These are phyloP conservation scores for chimpanzee (Pan troglodytes) DNA, from an alignment of 2,113 vertebrate species.

Conservation along the genomic window DNA sequence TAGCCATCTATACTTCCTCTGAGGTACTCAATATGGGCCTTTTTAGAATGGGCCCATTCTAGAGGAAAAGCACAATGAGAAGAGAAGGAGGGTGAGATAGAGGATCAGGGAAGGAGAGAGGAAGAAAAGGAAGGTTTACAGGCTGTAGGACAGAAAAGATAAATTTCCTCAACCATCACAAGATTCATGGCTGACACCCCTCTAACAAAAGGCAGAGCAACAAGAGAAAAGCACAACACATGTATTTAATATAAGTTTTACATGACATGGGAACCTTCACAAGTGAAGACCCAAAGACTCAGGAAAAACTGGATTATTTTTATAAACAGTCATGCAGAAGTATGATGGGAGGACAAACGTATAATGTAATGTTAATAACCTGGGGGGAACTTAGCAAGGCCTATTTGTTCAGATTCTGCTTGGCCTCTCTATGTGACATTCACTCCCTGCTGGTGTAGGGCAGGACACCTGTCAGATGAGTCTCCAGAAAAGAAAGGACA, in stretches of 20 bases:
- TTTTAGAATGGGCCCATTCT: neutral
- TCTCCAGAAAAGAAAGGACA: neutral
- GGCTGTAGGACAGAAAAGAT: neutral
- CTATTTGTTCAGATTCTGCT: neutral
- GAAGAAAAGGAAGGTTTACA: neutral
- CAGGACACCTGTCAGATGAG: neutral
- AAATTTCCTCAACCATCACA: neutral
- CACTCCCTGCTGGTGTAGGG: neutral
- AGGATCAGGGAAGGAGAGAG: neutral
- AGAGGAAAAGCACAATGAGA: neutral
- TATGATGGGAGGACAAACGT: neutral
- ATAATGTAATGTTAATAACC: accelerated
- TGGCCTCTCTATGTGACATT: neutral
- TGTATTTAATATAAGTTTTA: neutral
- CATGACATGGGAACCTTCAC: neutral
- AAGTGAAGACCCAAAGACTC: neutral
- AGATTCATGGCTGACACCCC: neutral
- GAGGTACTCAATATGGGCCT: neutral
- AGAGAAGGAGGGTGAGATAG: neutral
- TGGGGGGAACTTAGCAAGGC: neutral
- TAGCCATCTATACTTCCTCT: neutral
- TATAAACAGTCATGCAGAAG: neutral
- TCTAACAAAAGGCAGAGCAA: neutral
- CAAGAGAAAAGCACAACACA: neutral
- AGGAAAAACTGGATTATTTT: neutral